phyloP scores from a whole-genome alignment of 2,113 vertebrate genomes.

The Pteropus alecto region DNA sequence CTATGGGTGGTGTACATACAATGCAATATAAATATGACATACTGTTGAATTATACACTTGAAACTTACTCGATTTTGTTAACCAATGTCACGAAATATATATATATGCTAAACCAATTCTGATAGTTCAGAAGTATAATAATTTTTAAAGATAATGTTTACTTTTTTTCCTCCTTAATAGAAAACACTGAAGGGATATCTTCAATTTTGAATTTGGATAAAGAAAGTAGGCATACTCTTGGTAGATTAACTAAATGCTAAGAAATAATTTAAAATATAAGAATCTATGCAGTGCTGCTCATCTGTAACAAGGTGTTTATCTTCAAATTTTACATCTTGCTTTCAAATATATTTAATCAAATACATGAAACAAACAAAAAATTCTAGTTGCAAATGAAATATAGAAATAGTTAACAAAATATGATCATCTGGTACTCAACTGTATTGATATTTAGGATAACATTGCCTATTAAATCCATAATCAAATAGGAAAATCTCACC shows the following conservation, averaged over 20 bases:
- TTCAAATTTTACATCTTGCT: slow-evolving; percentile 16
- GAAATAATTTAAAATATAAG: not conserved
- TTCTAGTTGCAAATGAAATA: slow-evolving; percentile 69
- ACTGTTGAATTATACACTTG: too few relatives aligned
- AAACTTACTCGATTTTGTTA: too few relatives aligned
- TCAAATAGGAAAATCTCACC: slow-evolving; percentile 70
- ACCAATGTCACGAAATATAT: not conserved
- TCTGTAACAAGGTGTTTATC: slow-evolving; percentile 55
- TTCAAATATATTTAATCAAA: not conserved
- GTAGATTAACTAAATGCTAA: not conserved
- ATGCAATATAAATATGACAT: too few relatives aligned
- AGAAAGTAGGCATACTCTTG: not conserved
- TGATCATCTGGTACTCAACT: slow-evolving; percentile 65
- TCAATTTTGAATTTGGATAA: not conserved
- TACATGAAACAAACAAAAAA: not conserved
- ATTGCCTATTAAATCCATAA: slow-evolving; percentile 70
- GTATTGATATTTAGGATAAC: slow-evolving; percentile 67
- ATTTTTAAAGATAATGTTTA: slow-evolving; percentile 15
- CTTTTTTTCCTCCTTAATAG: not conserved
- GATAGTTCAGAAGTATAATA: not conserved
- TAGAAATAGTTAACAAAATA: slow-evolving; percentile 72
- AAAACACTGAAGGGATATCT: not conserved
- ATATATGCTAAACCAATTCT: not conserved
- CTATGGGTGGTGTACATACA: too few relatives aligned
- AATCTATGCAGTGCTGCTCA: slow-evolving; percentile 53